Percentiles rank a stretch among this genome's conserved stretches.
These are phyloP conservation scores for Eptatretus burgeri DNA, from an alignment of 2,113 vertebrate species.

Conservation along the genomic window DNA sequence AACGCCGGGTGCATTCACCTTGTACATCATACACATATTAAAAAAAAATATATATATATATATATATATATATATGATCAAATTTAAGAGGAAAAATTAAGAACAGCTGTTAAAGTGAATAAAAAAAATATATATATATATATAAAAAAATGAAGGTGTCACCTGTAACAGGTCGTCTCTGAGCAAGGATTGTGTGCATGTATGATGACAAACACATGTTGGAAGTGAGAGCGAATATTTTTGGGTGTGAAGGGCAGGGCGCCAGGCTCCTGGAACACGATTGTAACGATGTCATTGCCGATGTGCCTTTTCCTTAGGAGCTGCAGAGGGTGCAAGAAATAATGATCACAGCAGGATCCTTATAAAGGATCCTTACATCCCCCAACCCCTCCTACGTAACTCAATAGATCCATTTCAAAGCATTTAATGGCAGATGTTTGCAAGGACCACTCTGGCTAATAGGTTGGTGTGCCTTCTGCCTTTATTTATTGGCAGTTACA, in stretches of 20 bases:
- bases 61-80: neutral
- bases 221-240: slow-evolving; percentile 69
- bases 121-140: neutral
- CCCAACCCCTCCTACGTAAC: too few relatives aligned
- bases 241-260: slow-evolving; percentile 70
- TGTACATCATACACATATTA: too few relatives aligned
- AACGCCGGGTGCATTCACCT: too few relatives aligned
- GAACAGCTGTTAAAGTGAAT: neutral
- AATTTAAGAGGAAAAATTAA: neutral
- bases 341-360: too few relatives aligned
- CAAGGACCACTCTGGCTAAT: too few relatives aligned
- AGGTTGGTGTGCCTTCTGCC: too few relatives aligned
- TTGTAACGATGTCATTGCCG: slow-evolving; percentile 82
- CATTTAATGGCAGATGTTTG: too few relatives aligned
- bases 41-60: slow-evolving; percentile 7
- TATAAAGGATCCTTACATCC: too few relatives aligned
- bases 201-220: slow-evolving; percentile 71
- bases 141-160: slow-evolving; percentile 6
- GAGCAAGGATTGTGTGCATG: slow-evolving; percentile 49
- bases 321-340: slow-evolving; percentile 14
- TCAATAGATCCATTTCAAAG: too few relatives aligned
- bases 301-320: slow-evolving; percentile 72
- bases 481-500: too few relatives aligned
- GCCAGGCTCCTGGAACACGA: slow-evolving; percentile 85
- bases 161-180: slow-evolving; percentile 80